Base-by-base conservation (phyloP, 2,888 invertebrate genomes). In the Orchesella flavescens region DNA sequence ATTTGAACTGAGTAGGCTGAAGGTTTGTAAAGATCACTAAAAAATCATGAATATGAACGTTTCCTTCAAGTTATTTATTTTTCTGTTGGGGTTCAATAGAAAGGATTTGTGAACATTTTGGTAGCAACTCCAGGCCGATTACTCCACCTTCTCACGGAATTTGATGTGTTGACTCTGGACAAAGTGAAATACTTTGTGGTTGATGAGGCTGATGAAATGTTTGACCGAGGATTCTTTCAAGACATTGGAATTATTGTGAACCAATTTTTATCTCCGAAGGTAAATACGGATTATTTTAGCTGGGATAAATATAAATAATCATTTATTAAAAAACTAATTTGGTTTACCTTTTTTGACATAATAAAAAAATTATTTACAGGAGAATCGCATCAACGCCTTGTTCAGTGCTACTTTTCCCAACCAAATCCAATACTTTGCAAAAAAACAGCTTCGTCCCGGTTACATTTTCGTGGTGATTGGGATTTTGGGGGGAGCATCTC, bases 201-300 rank as follows among this genome's bases (percentile, higher is more conserved):
- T 65, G 82, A 82, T 13, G 76, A 82, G 34, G 82, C 82, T 0
- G 82, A 82, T 19, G 82, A 82, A 23, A 71, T 82, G 76, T 76
- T 82, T 17, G 44, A 76, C 23, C 9, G 63, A 13, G 76, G 61
- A 12, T 82, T 82, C 46, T 82, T 71, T 19, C 76, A 59, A 0
- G 21, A 75, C n/a, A 81, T 74, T 23, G 69, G 46, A 1, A 23
- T 0, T 1, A 75, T 81, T 23, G 24, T 69, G 34, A 7, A 15
- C 12, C 19, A 74, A 23, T 10, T 49, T 15, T n/a, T 23, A 68
- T 15, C 66, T 80, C 74, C 81, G 34, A 72, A 80, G 66, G 80
- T 73, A 77, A n/a, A n/a, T n/a, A n/a, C n/a, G n/a, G n/a, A n/a
- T n/a, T n/a, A n/a, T n/a, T n/a, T n/a, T n/a, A n/a, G n/a, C n/a